Base-by-base conservation (phyloP, 1,140 invertebrate genomes). In the Meteorus sp. region DNA sequence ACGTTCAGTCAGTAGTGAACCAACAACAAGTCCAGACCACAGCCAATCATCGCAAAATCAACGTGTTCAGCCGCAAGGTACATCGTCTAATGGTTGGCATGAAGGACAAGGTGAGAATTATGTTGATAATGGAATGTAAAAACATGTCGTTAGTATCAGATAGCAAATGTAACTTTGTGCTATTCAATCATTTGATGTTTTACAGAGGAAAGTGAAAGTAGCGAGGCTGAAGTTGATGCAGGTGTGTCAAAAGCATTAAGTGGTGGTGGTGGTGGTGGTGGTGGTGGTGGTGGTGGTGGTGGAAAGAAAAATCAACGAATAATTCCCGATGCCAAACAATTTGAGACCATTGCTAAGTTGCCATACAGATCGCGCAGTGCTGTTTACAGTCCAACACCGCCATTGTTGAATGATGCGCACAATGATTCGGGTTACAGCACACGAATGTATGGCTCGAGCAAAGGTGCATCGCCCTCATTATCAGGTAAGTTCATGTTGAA, bases 341-440 rank as follows among this genome's bases (percentile, higher is more conserved):
- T 73, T 48, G 68, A 74, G 48, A 66, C 67, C 8, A 73, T 76
- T 29, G 70, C 73, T 33, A 73, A 69, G 48, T 69, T 79, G 66
- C 75, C 77, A 19, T 80, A 75, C 59, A 68, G 77, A 60, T 74
- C 74, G n/a, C 69, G 76, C 20, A 77, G 65, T 52, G 71, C 73
- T n/a, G 76, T 79, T 44, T 79, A 78, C 58, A 79, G 77, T 65
- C 77, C 76, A 1, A 76, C 74, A 17, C 70, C 73, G 13, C 70
- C 66, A 41, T 56, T n/a, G n/a, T n/a, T 71, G 15, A 67, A 75
- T 55, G 88, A 89, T 65, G 85, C 85, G 0, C 88, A 89, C 66
- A 89, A 89, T 68, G 89, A 91, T 73, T 90, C 89, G 8, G 89
- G 88, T 1, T 90, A 90, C 67, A 89, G 88, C 60, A 90, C 88